Conservation (phyloP, 30 jellyfish, hydroid and myxozoan species). For the Hydractinia symbiolongicarpus region DNA sequence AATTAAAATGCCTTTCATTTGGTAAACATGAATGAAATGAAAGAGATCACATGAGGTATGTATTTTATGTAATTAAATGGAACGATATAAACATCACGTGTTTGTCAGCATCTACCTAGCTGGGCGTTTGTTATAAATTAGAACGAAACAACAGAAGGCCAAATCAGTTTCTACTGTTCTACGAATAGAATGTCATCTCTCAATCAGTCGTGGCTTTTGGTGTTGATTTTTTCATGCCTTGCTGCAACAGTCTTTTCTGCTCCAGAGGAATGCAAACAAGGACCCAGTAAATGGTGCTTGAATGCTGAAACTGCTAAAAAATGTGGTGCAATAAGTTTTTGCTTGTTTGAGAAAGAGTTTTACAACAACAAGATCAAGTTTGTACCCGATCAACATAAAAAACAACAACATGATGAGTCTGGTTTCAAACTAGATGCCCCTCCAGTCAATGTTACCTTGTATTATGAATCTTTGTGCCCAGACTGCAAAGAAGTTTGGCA, state of each 20-base stretch:
- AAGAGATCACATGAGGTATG: too few species aligned
- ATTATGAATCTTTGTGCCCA: constrained; percentile 73
- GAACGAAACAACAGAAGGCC: too few species aligned
- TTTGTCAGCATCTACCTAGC: too few species aligned
- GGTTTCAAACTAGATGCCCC: constrained; percentile 23
- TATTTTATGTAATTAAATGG: too few species aligned
- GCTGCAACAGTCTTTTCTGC: neutral
- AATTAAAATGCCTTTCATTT: too few species aligned
- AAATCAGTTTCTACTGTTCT: too few species aligned
- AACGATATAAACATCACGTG: too few species aligned
- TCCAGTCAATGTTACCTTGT: constrained; percentile 61
- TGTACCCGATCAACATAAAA: constrained; percentile 32
- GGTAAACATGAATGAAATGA: too few species aligned
- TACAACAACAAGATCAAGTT: constrained; percentile 39
- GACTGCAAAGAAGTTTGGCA: constrained; percentile 62
- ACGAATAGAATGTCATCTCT: too few species aligned
- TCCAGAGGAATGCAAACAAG: constrained; percentile 27
- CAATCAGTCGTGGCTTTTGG: too few species aligned
- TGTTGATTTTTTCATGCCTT: neutral
- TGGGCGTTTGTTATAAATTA: too few species aligned
- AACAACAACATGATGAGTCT: neutral
- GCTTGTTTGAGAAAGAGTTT: constrained; percentile 14
- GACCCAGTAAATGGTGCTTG: constrained; percentile 68
- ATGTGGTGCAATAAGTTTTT: constrained; percentile 51
- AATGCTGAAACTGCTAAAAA: constrained; percentile 48